Conservation (phyloP, 2,797 vertebrate species). For the Myioborus miniatus region DNA sequence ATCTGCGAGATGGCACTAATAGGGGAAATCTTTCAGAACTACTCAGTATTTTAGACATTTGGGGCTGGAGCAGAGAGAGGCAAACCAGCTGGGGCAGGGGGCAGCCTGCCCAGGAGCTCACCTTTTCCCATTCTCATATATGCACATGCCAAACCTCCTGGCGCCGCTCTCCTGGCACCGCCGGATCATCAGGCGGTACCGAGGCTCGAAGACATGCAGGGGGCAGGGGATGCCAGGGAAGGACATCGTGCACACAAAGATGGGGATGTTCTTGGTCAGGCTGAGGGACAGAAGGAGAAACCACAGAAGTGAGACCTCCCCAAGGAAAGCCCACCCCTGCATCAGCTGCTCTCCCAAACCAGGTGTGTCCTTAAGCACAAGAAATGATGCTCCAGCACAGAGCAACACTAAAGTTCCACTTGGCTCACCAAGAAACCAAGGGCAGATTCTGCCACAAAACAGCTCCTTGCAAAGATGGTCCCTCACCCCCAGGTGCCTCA, state of each 20-base stretch:
- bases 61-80: not conserved
- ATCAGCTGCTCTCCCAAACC: not conserved
- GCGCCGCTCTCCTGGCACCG: conserved; percentile 91
- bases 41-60: not conserved
- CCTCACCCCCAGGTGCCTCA: not conserved
- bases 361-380: not conserved
- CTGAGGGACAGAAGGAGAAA: conserved; percentile 63
- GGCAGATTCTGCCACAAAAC: not conserved
- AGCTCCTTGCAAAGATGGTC: not conserved
- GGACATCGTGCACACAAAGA: conserved; percentile 91
- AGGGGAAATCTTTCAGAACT: not conserved
- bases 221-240: conserved; percentile 89
- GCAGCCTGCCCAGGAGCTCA: conserved; percentile 46
- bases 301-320: not conserved
- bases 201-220: conserved; percentile 90
- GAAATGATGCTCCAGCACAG: not conserved
- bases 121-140: conserved; percentile 88
- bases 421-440: not conserved
- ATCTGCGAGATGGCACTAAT: rapidly evolving
- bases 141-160: conserved; percentile 92
- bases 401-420: not conserved
- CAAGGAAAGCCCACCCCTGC: not conserved
- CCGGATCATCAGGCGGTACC: conserved; percentile 92
- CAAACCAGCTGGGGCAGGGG: not conserved
- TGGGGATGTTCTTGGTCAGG: conserved; percentile 87